Evolutionary conservation across 1,140 invertebrate species (phyloP), one percentile per base, ranked within the genome.

Genomic region (Macrocentrus cingulum): DNA sequence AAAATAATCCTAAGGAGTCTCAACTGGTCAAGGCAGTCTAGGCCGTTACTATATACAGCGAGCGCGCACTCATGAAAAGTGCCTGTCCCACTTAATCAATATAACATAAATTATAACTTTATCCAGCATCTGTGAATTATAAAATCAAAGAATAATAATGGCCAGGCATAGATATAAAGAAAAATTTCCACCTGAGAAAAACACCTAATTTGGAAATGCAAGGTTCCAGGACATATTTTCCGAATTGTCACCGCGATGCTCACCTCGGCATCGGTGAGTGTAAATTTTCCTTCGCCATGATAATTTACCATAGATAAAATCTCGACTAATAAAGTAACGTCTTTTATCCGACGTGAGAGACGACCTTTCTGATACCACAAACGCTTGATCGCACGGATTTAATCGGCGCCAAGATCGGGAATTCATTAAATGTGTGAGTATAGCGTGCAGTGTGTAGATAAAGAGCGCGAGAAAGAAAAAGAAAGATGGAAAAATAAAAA

Each of bases 241-340:
- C 25, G 9, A 9, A 39, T n/a, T 13, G 36, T 39, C 36, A 39
- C 8, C 8, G 8, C 36, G 36, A n/a, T 13, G 15, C 36, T 39
- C 15, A 39, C 13, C 8, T 39, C 4, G 11, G 9, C 25, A 9
- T 29, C 25, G 3, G 8, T 11, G 15, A 8, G 36, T 15, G 36
- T 39, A 39, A 3, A 39, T 39, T 39, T n/a, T 39, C 36, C 11
- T 39, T n/a, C 36, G 36, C 36, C 36, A 39, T 39, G 7, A 39
- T 54, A 39, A 29, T 51, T 20, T 44, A 54, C 37, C 37, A 29
- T 39, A 37, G 51, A 54, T 54, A 54, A 54, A 54, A 54, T 39
- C 36, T 54, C 51, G 51, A n/a, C 39, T 54, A 56, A 56, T 46
- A 56, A 56, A 45, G 44, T 56, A 56, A 45, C 44, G 53, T 46